Conservation (phyloP, 1,140 invertebrate genomes). For the Armadillidium nasatum region DNA sequence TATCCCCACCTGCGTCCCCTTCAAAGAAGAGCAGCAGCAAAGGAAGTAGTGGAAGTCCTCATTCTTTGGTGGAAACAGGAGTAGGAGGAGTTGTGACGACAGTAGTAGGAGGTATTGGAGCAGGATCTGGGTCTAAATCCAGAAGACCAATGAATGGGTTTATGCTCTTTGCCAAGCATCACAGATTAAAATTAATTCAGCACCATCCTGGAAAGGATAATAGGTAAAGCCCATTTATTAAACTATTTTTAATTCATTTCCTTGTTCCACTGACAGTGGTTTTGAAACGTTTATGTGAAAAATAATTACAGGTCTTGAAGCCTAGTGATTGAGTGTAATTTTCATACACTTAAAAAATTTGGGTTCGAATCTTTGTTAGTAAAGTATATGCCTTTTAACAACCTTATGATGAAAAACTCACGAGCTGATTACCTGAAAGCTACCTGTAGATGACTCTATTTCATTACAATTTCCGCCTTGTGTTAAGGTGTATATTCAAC, state of each 20-base stretch:
- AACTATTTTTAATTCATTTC: neutral
- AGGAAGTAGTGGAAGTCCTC: neutral
- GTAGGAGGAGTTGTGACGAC: neutral
- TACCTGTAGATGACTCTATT: too few relatives aligned
- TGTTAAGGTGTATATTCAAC: too few relatives aligned
- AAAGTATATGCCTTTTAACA: too few relatives aligned
- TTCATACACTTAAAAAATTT: too few relatives aligned
- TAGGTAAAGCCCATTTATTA: slow-evolving; percentile 49
- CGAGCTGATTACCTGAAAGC: too few relatives aligned
- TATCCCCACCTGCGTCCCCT: slow-evolving; percentile 46
- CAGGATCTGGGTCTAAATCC: slow-evolving; percentile 16
- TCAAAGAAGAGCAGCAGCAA: slow-evolving; percentile 42
- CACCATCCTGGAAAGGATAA: slow-evolving; percentile 58
- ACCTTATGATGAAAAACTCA: too few relatives aligned
- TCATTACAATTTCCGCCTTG: too few relatives aligned
- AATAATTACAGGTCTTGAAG: too few relatives aligned
- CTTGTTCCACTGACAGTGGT: neutral
- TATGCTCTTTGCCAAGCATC: slow-evolving; percentile 57
- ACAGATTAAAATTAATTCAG: slow-evolving; percentile 55
- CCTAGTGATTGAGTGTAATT: too few relatives aligned
- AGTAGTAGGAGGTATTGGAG: neutral
- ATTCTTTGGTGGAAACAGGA: slow-evolving; percentile 11
- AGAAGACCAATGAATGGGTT: slow-evolving; percentile 59
- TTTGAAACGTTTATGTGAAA: neutral
- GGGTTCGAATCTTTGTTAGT: too few relatives aligned